Evolutionary conservation across 64 coral and sea anemone species (phyloP), one percentile per base, ranked within the genome.

Genomic region (Montipora sp.): DNA sequence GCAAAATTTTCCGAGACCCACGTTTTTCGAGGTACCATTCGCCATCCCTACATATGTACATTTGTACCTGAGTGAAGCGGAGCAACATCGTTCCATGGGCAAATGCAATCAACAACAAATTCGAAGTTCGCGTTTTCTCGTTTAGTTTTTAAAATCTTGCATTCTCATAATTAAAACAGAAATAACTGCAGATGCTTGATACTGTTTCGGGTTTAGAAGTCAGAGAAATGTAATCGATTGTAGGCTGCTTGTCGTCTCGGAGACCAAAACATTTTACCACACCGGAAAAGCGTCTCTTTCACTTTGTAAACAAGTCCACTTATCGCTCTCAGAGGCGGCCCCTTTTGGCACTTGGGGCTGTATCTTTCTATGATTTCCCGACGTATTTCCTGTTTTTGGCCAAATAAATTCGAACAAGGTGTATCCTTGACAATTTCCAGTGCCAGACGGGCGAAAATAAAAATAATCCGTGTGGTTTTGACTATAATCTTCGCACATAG

Each of bases 281-380:
- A 85, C 82, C 82, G 82, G 82, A 85, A 84, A 72, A 85, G 82
- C 61, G 9, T 71, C 71, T 85, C 63, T 85, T 49, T 22, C 8
- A 4, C 10, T 71, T 71, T 71, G 82, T 72, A 71, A 85, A 70
- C 45, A 18, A 49, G 3, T 7, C 15, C 16, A 50, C 15, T n/a
- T 71, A 67, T 67, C 27, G 2, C 8, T 14, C 59, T 46, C 53
- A 8, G 46, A 50, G 82, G 45, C 19, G 22, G 49, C 5, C 63
- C 18, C 59, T 47, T 47, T 50, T 48, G 82, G 45, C 16, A 85
- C 36, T 36, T 36, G 36, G 36, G 36, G 36, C 36, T 36, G 36
- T 36, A 36, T 36, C 36, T 36, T 59, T 83, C 59, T 83, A 67
- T 18, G 63, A 45, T 21, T 71, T 60, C 9, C 48, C 47, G 15